Conservation (phyloP, 2,888 invertebrate genomes). For the Salticus scenicus region DNA sequence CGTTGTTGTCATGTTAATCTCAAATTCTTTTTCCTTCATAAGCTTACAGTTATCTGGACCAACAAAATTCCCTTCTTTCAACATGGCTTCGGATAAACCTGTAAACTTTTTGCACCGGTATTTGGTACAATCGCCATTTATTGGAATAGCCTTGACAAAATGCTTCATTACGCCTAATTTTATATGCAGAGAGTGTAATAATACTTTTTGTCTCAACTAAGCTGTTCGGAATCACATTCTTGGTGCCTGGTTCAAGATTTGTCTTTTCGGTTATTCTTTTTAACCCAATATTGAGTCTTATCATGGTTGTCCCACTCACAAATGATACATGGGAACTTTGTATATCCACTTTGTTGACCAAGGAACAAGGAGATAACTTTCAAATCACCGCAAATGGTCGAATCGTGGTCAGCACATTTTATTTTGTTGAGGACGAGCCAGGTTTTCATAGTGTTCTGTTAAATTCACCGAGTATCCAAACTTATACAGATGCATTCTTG, state of each 20-base stretch:
- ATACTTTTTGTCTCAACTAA: too few relatives aligned
- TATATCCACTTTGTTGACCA: neutral
- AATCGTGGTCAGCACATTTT: conserved; percentile 11
- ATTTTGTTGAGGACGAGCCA: conserved; percentile 28
- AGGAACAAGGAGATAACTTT: conserved; percentile 23
- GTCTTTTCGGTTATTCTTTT: neutral
- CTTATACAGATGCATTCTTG: conserved; percentile 73
- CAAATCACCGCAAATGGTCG: conserved; percentile 26
- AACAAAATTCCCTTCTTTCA: conserved; percentile 41
- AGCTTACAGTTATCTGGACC: too few relatives aligned
- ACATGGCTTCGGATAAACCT: conserved; percentile 21
- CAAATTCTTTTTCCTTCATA: too few relatives aligned
- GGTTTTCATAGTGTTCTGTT: conserved; percentile 72
- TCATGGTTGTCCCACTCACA: conserved; percentile 24
- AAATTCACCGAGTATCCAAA: conserved; percentile 72
- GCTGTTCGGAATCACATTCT: too few relatives aligned
- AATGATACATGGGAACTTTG: neutral
- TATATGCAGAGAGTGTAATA: conserved; percentile 71
- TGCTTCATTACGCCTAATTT: too few relatives aligned
- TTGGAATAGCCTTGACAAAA: conserved; percentile 60
- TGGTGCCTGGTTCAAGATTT: neutral
- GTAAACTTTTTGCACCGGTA: conserved; percentile 46
- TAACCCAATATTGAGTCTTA: neutral
- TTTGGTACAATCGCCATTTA: conserved; percentile 66
- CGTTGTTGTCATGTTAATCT: conserved; percentile 47